phyloP scores from a whole-genome alignment of 92 coral and sea anemone species.

The Porites rus region DNA sequence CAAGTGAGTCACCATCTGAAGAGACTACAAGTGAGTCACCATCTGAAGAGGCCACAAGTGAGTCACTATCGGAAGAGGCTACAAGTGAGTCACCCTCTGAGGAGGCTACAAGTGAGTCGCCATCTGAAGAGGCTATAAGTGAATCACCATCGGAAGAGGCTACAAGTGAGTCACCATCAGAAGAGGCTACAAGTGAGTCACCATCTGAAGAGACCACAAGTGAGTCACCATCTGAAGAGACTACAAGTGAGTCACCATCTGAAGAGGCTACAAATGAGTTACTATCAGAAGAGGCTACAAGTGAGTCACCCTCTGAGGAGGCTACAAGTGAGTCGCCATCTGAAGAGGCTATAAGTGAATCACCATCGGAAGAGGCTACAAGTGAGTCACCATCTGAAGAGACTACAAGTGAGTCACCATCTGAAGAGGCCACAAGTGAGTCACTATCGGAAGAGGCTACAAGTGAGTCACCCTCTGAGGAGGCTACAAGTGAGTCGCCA shows the following conservation, averaged over 20 bases:
- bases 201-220: neutral
- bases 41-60: constrained; percentile 6
- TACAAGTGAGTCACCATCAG: neutral
- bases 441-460: neutral
- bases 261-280: neutral
- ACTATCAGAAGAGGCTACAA: neutral
- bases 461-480: neutral
- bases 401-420: neutral
- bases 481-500: neutral
- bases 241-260: neutral
- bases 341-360: neutral
- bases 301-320: neutral
- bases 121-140: neutral
- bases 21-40: neutral
- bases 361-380: neutral
- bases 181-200: neutral
- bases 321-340: neutral
- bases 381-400: neutral
- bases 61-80: neutral
- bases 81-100: neutral
- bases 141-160: neutral
- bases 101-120: neutral
- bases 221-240: neutral
- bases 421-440: neutral
- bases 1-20: constrained; percentile 3